Evolutionary conservation across 2,113 vertebrate species (phyloP).

Genomic region (Dolichallabes microphthalmus): DNA sequence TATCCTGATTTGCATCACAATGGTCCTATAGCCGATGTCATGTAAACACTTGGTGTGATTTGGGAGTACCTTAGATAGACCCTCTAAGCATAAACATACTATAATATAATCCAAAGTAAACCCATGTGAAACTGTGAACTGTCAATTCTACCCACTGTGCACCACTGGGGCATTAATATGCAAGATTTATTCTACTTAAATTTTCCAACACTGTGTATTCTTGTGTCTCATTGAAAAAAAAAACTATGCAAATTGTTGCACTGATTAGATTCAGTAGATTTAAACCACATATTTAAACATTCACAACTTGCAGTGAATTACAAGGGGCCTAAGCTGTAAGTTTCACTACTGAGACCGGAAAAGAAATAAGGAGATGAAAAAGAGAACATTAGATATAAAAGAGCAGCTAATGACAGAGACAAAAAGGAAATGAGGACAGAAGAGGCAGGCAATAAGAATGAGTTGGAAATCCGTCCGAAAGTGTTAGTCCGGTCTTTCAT

Average conservation of each 20-base stretch:
- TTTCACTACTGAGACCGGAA: constrained; percentile 28
- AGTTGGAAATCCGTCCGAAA: constrained; percentile 4
- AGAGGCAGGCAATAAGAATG: constrained; percentile 34
- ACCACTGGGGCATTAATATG: not conserved
- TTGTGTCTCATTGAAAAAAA: not conserved
- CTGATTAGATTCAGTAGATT: not conserved
- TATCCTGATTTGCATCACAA: not conserved
- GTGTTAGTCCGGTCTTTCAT: constrained; percentile 30
- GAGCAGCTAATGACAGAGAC: constrained; percentile 26
- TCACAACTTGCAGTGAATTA: not conserved
- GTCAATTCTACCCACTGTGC: not conserved
- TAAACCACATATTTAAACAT: constrained; percentile 1
- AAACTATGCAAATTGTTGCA: not conserved
- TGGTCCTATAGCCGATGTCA: not conserved
- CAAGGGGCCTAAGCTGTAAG: not conserved
- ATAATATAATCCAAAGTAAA: not conserved
- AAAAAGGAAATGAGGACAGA: constrained; percentile 27
- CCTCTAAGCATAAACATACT: not conserved
- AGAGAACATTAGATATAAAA: constrained; percentile 34
- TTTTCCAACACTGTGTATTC: not conserved
- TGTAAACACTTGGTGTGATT: not conserved
- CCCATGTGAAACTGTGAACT: not conserved
- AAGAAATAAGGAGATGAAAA: constrained; percentile 32
- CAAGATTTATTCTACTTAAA: not conserved
- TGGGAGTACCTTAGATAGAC: too few species aligned